These are phyloP conservation scores for Teleogryllus oceanicus DNA, from an alignment of 2,888 invertebrate species.

Conservation along the genomic window DNA sequence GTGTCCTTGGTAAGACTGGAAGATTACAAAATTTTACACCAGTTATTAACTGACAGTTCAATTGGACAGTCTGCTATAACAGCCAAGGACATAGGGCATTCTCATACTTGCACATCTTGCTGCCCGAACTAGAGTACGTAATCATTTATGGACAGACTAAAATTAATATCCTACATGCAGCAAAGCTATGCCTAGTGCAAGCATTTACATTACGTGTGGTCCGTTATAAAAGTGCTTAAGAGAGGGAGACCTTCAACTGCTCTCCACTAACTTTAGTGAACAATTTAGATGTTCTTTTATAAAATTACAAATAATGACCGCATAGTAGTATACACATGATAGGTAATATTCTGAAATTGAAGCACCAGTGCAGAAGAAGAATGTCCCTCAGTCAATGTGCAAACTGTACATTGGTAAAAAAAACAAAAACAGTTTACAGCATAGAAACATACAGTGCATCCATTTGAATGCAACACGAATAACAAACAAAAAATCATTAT, in stretches of 20 bases:
- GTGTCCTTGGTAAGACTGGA: conserved; percentile 6
- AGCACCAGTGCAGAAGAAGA: background rate
- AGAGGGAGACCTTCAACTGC: background rate
- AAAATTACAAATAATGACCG: no score
- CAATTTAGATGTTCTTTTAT: no score
- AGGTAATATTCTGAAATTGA: no score
- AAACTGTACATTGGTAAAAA: background rate
- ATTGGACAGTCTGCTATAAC: background rate
- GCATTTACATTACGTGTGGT: conserved; percentile 18
- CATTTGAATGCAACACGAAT: background rate
- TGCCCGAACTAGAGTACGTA: background rate
- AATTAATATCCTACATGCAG: conserved; percentile 25
- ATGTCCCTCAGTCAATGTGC: conserved; percentile 10
- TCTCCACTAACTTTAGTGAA: background rate
- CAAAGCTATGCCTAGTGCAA: conserved; percentile 24
- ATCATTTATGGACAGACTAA: background rate
- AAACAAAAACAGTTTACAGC: background rate
- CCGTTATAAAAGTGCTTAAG: background rate
- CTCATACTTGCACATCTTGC: background rate
- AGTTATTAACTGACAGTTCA: no score
- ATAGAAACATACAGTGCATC: conserved; percentile 11
- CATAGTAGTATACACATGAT: no score
- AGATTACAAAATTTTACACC: background rate
- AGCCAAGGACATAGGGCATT: conserved; percentile 7
- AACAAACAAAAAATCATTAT: background rate